A percentile compares a stretch with the other conserved stretches of the same genome.
These are phyloP conservation scores for Druceiella hillmani DNA, from an alignment of 2,888 invertebrate genomes.

Conservation along the genomic window DNA sequence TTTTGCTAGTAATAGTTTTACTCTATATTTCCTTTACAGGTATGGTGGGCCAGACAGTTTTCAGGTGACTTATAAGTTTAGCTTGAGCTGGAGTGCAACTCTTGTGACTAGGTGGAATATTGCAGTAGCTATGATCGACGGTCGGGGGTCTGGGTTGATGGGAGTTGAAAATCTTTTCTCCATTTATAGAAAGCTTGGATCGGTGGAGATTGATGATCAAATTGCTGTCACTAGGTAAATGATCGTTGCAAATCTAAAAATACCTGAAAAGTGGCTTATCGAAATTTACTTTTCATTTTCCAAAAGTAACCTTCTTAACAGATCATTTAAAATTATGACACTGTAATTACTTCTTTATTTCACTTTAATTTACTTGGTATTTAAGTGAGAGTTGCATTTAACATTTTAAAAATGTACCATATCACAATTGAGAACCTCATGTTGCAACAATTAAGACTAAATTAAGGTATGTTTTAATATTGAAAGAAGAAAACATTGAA, in stretches of 20 bases:
- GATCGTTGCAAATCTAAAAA: slow-evolving; percentile 10
- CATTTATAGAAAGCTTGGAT: slow-evolving; percentile 78
- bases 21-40: slow-evolving; percentile 39
- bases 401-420: no score
- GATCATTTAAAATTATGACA: no score
- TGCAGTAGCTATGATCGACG: slow-evolving; percentile 86
- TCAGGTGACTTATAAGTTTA: slow-evolving; percentile 76
- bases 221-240: slow-evolving; percentile 72
- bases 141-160: slow-evolving; percentile 80
- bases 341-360: no score
- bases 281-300: no score
- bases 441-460: background rate
- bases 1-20: background rate
- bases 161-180: slow-evolving; percentile 81
- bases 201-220: slow-evolving; percentile 88
- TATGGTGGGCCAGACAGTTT: slow-evolving; percentile 92
- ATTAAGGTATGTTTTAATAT: background rate
- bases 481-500: background rate
- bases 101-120: slow-evolving; percentile 77
- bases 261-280: no score
- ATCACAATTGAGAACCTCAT: slow-evolving; percentile 13
- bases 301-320: no score
- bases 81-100: slow-evolving; percentile 83
- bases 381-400: no score
- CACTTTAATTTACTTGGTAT: no score